phyloP scores from a whole-genome alignment of 2,888 invertebrate genomes.

The Poecilobothrus nobilitatus region DNA sequence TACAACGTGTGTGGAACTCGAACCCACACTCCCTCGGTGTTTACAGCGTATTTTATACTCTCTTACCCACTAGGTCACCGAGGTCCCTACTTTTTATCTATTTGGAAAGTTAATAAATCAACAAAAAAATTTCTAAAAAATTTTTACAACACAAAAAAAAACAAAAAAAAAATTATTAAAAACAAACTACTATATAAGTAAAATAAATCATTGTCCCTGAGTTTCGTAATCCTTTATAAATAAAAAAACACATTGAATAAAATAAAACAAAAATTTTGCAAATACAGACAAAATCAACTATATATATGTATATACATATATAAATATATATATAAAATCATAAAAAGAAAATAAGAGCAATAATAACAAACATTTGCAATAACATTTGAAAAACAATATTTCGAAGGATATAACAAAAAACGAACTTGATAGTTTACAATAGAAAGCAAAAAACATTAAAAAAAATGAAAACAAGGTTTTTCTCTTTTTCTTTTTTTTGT shows the following conservation, averaged over 20 bases:
- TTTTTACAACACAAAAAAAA: neutral
- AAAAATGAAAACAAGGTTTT: neutral
- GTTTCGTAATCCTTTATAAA: neutral
- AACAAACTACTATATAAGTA: neutral
- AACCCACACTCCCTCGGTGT: no score
- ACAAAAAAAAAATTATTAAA: neutral
- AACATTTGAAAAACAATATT: neutral
- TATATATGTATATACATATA: neutral
- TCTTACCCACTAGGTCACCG: no score
- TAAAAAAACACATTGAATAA: neutral
- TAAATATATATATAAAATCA: neutral
- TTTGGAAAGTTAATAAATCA: no score
- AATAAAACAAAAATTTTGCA: neutral
- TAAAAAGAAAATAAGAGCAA: neutral
- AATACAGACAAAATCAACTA: neutral
- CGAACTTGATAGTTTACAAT: neutral
- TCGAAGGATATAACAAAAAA: neutral
- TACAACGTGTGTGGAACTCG: no score
- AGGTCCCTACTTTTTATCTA: no score
- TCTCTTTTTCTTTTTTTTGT: neutral
- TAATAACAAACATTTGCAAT: neutral
- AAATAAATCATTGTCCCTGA: constrained; percentile 1
- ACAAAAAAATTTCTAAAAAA: no score
- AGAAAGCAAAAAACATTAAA: neutral
- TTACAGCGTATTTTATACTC: no score